Base-by-base conservation (phyloP, 2,888 invertebrate species). In the Trileptium ribeirensis region DNA sequence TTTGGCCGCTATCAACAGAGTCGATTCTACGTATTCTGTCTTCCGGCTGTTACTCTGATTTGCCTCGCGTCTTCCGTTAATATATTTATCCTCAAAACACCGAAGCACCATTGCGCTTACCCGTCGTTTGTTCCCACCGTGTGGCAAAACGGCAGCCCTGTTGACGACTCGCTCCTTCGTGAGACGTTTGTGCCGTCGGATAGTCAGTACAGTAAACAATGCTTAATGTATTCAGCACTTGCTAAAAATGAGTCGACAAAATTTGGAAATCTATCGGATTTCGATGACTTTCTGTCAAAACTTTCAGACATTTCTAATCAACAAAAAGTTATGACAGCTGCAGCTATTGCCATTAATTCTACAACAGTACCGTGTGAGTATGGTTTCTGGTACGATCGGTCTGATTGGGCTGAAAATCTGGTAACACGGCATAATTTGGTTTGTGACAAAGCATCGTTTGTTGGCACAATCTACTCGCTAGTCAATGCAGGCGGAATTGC, bases 401-500 rank as follows among this genome's bases (percentile, higher is more conserved):
- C 34, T 19, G 77, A 75, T 39, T 75, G 77, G 77, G 77, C 24
- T 3, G 77, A 75, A 38, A 75, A 75, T 75, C 15, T 75, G n/a
- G 77, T 75, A n/a, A 75, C 77, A 34, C 36, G 36, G 36, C 36
- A 33, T 38, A 36, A 75, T 36, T 38, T 75, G 29, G 77, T 75
- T 34, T 75, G 77, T 36, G 77, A 75, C 39, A 36, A 39, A 36
- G 38, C 38, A 8, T 38, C 38, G 39, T 33, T 75, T 75, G 77
- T 75, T 2, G 36, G 39, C 39, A 75, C 38, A 3, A 36, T 75
- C 3, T 75, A 38, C 36, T 38, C 77, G 34, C n/a, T 75, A 24
- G n/a, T 8, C 2, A 75, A 75, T 38, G 37, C 39, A 33, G 77
- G 77, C 15, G 37, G 77, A 2, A 75, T 75, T 38, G 39, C 8